phyloP scores from a whole-genome alignment of 1,140 invertebrate species.

The Drosophila bocki region DNA sequence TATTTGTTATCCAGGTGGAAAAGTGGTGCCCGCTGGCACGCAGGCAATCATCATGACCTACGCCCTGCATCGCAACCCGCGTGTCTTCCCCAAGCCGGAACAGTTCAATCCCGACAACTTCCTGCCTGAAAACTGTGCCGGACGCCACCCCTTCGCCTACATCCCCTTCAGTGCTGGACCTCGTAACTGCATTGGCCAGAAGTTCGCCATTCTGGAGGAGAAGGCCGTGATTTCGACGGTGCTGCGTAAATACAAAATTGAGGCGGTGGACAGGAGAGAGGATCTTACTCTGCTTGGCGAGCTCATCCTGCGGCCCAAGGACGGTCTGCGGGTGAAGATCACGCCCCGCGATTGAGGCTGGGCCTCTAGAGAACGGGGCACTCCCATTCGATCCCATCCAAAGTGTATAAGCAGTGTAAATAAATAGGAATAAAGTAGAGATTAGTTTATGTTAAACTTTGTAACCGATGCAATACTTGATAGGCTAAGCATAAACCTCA shows the following conservation, averaged over 20 bases:
- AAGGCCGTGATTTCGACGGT: conserved; percentile 89
- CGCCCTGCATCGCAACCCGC: conserved; percentile 89
- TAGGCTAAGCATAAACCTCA: conserved; percentile 49
- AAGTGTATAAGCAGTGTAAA: conserved; percentile 68
- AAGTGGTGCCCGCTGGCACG: conserved; percentile 86
- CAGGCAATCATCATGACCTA: conserved; percentile 87
- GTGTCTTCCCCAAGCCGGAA: conserved; percentile 89
- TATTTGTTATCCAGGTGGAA: conserved; percentile 79
- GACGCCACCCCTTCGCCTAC: conserved; percentile 89
- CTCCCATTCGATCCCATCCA: conserved; percentile 49
- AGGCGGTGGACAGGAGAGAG: conserved; percentile 86
- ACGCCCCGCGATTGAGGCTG: conserved; percentile 64
- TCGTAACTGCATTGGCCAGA: conserved; percentile 90
- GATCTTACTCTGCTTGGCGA: conserved; percentile 86
- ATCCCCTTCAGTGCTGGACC: conserved; percentile 92
- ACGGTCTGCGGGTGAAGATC: conserved; percentile 86
- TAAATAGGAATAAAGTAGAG: conserved; percentile 44
- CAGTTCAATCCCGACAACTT: conserved; percentile 93
- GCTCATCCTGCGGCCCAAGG: conserved; percentile 87
- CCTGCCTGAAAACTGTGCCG: conserved; percentile 87
- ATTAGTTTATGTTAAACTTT: conserved; percentile 67
- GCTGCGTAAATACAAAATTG: conserved; percentile 88
- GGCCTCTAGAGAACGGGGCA: not conserved
- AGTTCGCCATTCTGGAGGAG: conserved; percentile 91
- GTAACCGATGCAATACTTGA: conserved; percentile 25